phyloP scores from a whole-genome alignment of 23 tunicate species.

The Corella eumyota region DNA sequence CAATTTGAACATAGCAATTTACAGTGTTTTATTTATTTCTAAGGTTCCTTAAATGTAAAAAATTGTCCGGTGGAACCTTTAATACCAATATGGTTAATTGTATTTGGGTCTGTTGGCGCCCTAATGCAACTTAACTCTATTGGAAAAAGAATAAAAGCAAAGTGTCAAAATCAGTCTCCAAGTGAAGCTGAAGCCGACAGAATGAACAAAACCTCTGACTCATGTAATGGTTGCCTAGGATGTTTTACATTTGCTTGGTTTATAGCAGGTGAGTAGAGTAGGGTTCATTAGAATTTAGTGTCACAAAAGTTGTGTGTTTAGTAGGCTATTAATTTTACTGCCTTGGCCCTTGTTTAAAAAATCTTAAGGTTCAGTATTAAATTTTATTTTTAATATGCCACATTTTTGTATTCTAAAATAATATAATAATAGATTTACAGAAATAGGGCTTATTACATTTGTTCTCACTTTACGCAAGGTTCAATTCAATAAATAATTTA shows the following conservation, averaged over 20 bases:
- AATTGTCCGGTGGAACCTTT: slow-evolving; percentile 55
- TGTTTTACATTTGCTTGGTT: slow-evolving; percentile 79
- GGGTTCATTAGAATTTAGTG: neutral
- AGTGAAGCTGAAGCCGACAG: neutral
- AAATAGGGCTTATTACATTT: too few relatives aligned
- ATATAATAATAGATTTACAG: too few relatives aligned
- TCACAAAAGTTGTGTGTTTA: neutral
- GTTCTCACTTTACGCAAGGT: too few relatives aligned
- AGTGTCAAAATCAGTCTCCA: slow-evolving; percentile 11
- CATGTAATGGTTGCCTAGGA: slow-evolving; percentile 29
- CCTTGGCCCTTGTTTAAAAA: too few relatives aligned
- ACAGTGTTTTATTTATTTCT: neutral
- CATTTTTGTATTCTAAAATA: too few relatives aligned
- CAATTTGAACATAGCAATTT: too few relatives aligned
- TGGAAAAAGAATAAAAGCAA: slow-evolving; percentile 19
- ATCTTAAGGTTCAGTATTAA: too few relatives aligned
- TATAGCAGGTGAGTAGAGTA: slow-evolving; percentile 46
- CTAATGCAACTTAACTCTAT: slow-evolving; percentile 44
- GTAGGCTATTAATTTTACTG: neutral
- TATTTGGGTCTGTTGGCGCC: slow-evolving; percentile 42
- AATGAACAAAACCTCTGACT: slow-evolving; percentile 2
- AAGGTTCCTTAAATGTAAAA: slow-evolving; percentile 58
- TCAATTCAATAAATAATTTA: too few relatives aligned
- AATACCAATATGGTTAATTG: slow-evolving; percentile 81
- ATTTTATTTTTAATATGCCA: too few relatives aligned